Percentiles rank a stretch among this genome's conserved stretches.
Conservation (phyloP, 2,888 invertebrate species). For the Nysson spinosus region DNA sequence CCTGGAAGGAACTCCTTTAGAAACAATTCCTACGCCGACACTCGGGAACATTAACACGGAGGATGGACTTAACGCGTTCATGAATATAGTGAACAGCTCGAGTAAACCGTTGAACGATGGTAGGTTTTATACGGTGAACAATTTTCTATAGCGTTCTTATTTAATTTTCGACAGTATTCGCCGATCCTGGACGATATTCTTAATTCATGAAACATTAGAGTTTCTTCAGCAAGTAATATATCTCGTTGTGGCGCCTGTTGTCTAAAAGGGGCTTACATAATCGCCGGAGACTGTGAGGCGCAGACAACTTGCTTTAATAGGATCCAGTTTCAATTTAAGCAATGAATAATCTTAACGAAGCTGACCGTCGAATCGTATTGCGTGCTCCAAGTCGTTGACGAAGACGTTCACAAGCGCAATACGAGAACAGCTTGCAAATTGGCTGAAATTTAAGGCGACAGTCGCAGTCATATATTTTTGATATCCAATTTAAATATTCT, state of each 20-base stretch:
- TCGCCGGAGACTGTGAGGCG: slow-evolving; percentile 6
- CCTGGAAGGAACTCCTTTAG: slow-evolving; percentile 64
- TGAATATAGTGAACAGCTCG: slow-evolving; percentile 73
- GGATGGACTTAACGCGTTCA: slow-evolving; percentile 72
- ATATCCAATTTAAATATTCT: too few relatives aligned
- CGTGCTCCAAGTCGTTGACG: slow-evolving; percentile 5
- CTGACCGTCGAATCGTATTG: slow-evolving; percentile 3
- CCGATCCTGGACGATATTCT: too few relatives aligned
- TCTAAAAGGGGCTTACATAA: slow-evolving; percentile 41
- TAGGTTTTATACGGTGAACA: slow-evolving; percentile 42
- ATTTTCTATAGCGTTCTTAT: neutral
- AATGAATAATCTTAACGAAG: slow-evolving; percentile 33
- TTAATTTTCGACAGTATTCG: too few relatives aligned
- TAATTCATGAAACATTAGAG: neutral
- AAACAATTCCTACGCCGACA: slow-evolving; percentile 63
- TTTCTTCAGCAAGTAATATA: neutral
- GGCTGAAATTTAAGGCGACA: too few relatives aligned
- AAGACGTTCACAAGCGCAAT: too few relatives aligned
- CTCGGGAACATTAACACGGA: slow-evolving; percentile 71
- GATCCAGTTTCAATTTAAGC: slow-evolving; percentile 45
- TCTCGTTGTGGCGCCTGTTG: neutral
- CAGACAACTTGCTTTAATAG: slow-evolving; percentile 35
- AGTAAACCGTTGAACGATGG: slow-evolving; percentile 71
- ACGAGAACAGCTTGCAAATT: neutral
- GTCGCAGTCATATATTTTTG: too few relatives aligned